Evolutionary conservation across 2,888 invertebrate species (phyloP), one percentile per base, ranked within the genome.

Genomic region (Charanyca ferruginea): DNA sequence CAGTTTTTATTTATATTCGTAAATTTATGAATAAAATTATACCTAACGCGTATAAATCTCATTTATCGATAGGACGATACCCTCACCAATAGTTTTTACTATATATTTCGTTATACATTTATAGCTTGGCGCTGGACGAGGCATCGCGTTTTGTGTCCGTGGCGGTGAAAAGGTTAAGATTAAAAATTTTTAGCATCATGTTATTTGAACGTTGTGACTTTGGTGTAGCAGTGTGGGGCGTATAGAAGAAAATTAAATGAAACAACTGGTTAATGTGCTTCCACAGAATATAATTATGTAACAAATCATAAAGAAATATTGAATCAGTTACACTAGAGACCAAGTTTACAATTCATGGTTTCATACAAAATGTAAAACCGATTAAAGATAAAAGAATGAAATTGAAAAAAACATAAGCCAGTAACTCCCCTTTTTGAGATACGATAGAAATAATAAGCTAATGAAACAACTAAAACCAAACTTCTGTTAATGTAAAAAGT

Each of bases 261-360:
- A 82, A 86, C 61, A 70, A 86, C 80, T 84, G 11, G 13, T 72
- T 89, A 90, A 88, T 90, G 86, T 90, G 91, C 93, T 89, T 91
- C 86, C 89, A 92, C 88, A 91, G 92, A 93, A 93, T 94, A 94
- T 92, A 38, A 38, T 38, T 16, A 93, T 89, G 88, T 90, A 94
- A 94, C 91, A 94, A 93, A 94, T 90, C 89, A 92, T 91, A 93
- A 90, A 88, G 84, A 71, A 84, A 83, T 86, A 88, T 85, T 89
- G 80, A 87, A 90, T 89, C 94, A 93, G 91, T 88, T 87, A 91
- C 90, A 92, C 86, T 84, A 73, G 74, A 85, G 92, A 94, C 94
- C 94, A 89, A 91, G 95, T 90, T 93, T 93, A 90, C 94, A 94
- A 91, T 90, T 85, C 93, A 90, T 85, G 93, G 94, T 94, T 94